Conservation (phyloP, 2,113 vertebrate species). For the Isurus oxyrinchus region DNA sequence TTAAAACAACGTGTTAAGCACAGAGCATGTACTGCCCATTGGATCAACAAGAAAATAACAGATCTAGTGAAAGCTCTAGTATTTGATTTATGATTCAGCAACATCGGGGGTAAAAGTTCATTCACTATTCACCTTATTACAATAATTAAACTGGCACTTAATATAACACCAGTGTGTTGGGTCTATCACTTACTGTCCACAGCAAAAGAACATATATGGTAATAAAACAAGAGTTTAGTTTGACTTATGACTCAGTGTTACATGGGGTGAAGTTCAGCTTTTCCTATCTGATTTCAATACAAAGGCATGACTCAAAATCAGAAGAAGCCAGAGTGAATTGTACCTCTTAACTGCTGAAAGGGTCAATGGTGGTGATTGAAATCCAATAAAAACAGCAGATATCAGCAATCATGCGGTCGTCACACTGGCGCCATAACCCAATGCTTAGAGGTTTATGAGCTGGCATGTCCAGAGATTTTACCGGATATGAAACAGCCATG, state of each 20-base stretch:
- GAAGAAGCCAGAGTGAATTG: background rate
- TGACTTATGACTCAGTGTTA: background rate
- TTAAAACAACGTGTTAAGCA: background rate
- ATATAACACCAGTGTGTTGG: background rate
- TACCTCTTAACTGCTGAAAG: background rate
- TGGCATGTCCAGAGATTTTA: background rate
- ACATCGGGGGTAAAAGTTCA: conserved; percentile 48
- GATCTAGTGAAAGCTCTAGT: background rate
- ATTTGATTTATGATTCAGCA: conserved; percentile 51
- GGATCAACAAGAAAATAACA: background rate
- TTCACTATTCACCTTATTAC: background rate
- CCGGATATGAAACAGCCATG: background rate
- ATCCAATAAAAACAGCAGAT: background rate
- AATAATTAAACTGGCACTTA: background rate
- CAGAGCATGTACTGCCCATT: background rate
- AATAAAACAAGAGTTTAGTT: background rate
- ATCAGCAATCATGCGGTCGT: background rate
- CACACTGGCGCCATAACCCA: background rate
- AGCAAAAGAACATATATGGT: background rate
- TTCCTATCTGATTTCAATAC: conserved; percentile 40
- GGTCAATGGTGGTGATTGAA: background rate
- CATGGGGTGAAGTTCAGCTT: background rate
- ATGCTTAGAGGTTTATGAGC: background rate
- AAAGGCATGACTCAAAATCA: conserved; percentile 42
- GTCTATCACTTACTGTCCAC: background rate